Evolutionary conservation across 1,140 invertebrate genomes (phyloP).

Genomic region (Papilio helenus): DNA sequence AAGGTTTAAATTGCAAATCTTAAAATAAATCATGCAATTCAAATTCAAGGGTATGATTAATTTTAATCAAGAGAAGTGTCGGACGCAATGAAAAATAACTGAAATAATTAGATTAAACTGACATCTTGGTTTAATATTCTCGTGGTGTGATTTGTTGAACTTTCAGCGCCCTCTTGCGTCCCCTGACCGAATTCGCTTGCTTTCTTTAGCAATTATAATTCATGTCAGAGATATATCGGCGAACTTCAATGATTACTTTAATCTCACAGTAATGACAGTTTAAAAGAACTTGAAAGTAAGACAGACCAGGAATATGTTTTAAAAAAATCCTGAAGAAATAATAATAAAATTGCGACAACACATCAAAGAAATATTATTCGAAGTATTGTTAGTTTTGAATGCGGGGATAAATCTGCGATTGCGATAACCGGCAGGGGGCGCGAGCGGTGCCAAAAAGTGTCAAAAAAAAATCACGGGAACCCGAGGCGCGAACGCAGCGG

Average conservation of each 20-base stretch:
- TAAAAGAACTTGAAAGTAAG: too few relatives aligned
- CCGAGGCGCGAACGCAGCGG: constrained; percentile 49
- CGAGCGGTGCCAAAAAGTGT: constrained; percentile 57
- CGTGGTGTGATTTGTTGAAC: neutral
- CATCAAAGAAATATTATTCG: constrained; percentile 49
- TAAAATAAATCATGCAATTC: constrained; percentile 37
- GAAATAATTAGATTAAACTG: constrained; percentile 43
- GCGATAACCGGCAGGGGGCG: constrained; percentile 54
- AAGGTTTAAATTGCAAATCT: constrained; percentile 30
- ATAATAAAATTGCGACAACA: too few relatives aligned
- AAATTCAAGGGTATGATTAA: constrained; percentile 47
- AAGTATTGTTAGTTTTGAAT: constrained; percentile 47
- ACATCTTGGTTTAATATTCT: neutral
- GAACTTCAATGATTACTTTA: constrained; percentile 4
- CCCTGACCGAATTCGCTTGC: constrained; percentile 7
- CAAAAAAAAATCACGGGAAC: constrained; percentile 49
- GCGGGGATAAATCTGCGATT: constrained; percentile 45
- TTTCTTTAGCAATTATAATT: constrained; percentile 14
- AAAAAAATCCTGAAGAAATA: too few relatives aligned
- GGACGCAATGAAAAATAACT: constrained; percentile 48
- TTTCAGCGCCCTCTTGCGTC: neutral
- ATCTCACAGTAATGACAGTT: neutral
- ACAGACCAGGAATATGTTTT: too few relatives aligned
- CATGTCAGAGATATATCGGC: constrained; percentile 1
- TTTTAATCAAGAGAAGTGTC: constrained; percentile 48